Evolutionary conservation across 2,113 vertebrate genomes (phyloP).

Genomic region (Oryctolagus cuniculus): mOryCun1.1 NC_091432.1:31682501-31683000

Average conservation of each 20-base stretch:
- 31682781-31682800: neutral
- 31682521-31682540: neutral
- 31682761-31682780: neutral
- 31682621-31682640: neutral
- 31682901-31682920: slow-evolving; percentile 10
- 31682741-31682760: neutral
- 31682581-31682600: neutral
- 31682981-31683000: neutral
- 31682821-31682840: neutral
- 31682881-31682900: neutral
- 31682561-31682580: neutral
- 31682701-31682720: neutral
- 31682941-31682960: neutral
- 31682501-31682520: neutral
- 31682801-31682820: neutral
- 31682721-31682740: neutral
- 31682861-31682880: neutral
- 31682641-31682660: neutral
- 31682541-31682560: neutral
- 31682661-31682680: neutral
- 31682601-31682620: neutral
- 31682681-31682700: neutral
- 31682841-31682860: neutral
- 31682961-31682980: neutral
- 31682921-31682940: neutral